phyloP scores from a whole-genome alignment of 2,113 vertebrate genomes.

The Clinocottus analis region DNA sequence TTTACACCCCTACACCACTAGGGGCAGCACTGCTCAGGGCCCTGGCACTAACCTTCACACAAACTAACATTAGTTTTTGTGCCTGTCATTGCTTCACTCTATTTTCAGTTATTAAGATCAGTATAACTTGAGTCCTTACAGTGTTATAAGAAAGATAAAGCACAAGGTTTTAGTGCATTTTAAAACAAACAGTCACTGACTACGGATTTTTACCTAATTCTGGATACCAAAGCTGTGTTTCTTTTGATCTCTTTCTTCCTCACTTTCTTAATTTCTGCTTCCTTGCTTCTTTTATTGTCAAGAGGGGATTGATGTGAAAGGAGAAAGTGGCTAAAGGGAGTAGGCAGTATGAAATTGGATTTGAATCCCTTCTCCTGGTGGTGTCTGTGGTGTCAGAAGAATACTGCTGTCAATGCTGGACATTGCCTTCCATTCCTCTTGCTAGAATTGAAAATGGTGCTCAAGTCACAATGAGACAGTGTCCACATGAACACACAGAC shows the following conservation, averaged over 20 bases:
- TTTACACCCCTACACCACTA: slow-evolving; percentile 75
- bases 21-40: slow-evolving; percentile 79
- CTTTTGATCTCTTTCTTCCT: slow-evolving; percentile 47
- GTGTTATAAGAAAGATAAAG: slow-evolving; percentile 40
- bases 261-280: slow-evolving; percentile 34
- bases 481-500: slow-evolving; percentile 60
- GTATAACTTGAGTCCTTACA: slow-evolving; percentile 23
- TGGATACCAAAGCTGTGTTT: slow-evolving; percentile 78
- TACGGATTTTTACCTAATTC: slow-evolving; percentile 45
- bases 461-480: slow-evolving; percentile 63
- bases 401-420: slow-evolving; percentile 42
- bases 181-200: slow-evolving; percentile 7
- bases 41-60: slow-evolving; percentile 56
- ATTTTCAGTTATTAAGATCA: slow-evolving; percentile 23
- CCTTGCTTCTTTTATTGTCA: slow-evolving; percentile 45
- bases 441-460: slow-evolving; percentile 76
- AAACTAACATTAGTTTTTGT: slow-evolving; percentile 46
- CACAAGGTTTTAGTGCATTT: slow-evolving; percentile 42
- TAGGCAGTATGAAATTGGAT: slow-evolving; percentile 6
- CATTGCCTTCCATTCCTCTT: slow-evolving; percentile 68
- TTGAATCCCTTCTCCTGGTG: slow-evolving; percentile 30
- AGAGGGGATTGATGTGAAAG: slow-evolving; percentile 16
- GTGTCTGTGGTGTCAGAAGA: slow-evolving; percentile 37
- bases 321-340: slow-evolving; percentile 19
- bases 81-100: slow-evolving; percentile 33